A percentile compares a stretch with the other conserved stretches of the same genome.
Conservation (phyloP, 2,888 invertebrate species). For the Eustalomyia histrio region DNA sequence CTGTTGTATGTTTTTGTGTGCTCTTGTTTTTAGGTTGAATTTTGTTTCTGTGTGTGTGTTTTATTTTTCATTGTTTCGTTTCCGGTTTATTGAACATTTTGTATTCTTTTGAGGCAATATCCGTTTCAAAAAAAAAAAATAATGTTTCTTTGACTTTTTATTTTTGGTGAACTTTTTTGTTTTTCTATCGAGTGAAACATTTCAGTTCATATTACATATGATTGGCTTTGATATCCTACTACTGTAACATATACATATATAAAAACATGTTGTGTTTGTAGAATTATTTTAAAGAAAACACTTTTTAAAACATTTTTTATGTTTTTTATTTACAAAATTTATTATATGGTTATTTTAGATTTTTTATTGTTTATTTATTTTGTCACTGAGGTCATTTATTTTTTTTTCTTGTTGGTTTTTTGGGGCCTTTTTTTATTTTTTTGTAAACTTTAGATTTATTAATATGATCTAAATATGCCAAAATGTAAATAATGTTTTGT, state of each 20-base stretch:
- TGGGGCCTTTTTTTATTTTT: constrained; percentile 1
- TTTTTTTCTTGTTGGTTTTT: no score
- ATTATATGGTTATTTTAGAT: constrained; percentile 38
- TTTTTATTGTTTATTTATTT: constrained; percentile 45
- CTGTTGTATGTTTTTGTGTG: not conserved
- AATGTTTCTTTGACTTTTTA: constrained; percentile 1
- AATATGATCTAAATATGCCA: constrained; percentile 42
- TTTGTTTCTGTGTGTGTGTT: not conserved
- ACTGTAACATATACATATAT: no score
- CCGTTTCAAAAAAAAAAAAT: constrained; percentile 15
- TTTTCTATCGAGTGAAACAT: constrained; percentile 6
- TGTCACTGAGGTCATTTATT: constrained; percentile 45
- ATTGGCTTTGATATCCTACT: constrained; percentile 23
- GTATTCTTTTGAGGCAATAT: constrained; percentile 43
- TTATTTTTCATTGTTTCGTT: constrained; percentile 45
- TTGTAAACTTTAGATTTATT: constrained; percentile 45
- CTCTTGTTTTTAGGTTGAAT: not conserved
- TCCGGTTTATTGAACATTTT: constrained; percentile 55
- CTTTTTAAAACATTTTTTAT: constrained; percentile 19
- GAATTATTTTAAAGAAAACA: not conserved
- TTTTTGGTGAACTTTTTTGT: not conserved
- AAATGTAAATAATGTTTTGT: constrained; percentile 41
- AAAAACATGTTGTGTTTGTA: not conserved
- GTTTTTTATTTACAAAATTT: constrained; percentile 40
- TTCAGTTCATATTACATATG: constrained; percentile 31